These are phyloP conservation scores for Leptinotarsa juncta DNA, from an alignment of 2,888 invertebrate genomes.

Conservation along the genomic window DNA sequence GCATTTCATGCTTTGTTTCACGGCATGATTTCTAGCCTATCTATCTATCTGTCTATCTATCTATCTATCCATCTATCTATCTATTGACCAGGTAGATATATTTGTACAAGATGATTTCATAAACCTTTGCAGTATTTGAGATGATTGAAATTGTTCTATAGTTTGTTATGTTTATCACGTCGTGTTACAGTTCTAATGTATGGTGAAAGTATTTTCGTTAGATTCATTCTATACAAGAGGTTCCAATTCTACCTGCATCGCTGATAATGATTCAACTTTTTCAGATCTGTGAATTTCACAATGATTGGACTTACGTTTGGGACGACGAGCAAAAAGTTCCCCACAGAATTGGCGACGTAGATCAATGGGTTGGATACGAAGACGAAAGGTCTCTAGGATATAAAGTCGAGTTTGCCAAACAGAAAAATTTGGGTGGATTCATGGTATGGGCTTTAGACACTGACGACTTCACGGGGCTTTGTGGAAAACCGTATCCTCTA, in stretches of 20 bases:
- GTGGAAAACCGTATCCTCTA: slow-evolving; percentile 60
- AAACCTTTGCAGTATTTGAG: too few species aligned
- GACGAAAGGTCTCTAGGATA: slow-evolving; percentile 67
- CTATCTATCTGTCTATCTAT: too few species aligned
- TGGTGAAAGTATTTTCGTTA: too few species aligned
- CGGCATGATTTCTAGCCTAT: too few species aligned
- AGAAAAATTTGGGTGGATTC: slow-evolving; percentile 67
- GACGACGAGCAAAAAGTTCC: slow-evolving; percentile 67
- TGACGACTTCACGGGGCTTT: slow-evolving; percentile 76
- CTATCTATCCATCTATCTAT: too few species aligned
- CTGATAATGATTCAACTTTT: slow-evolving; percentile 22
- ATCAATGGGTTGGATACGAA: slow-evolving; percentile 78
- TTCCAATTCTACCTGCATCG: not conserved
- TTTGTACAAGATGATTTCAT: too few species aligned
- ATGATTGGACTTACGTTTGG: slow-evolving; percentile 57
- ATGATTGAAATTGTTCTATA: too few species aligned
- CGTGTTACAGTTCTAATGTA: too few species aligned
- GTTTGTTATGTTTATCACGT: too few species aligned
- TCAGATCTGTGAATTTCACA: slow-evolving; percentile 57
- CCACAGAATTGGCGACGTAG: slow-evolving; percentile 68
- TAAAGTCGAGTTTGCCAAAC: slow-evolving; percentile 63
- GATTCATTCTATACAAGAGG: too few species aligned
- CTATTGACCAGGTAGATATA: too few species aligned
- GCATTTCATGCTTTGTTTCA: too few species aligned
- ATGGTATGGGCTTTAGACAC: slow-evolving; percentile 85